Percentiles rank a stretch among this genome's conserved stretches.
Evolutionary conservation across 2,888 invertebrate species (phyloP).

Genomic region (Ommatoiulus sabulosus): DNA sequence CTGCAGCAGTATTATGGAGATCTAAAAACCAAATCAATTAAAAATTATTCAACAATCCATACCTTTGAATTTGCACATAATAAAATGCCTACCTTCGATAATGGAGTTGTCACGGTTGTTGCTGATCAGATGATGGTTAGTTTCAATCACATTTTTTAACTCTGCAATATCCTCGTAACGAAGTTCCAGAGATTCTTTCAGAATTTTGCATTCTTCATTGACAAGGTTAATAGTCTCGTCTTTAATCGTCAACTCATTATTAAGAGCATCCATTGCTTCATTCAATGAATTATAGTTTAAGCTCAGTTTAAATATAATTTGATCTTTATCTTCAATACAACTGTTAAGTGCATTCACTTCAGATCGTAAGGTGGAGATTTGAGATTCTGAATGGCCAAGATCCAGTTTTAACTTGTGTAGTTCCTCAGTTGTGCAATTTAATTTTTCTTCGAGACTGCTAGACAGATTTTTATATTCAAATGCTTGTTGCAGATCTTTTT

Average conservation of each 20-base stretch:
- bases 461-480: neutral
- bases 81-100: conserved; percentile 7
- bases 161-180: conserved; percentile 47
- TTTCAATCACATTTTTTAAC: conserved; percentile 35
- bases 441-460: neutral
- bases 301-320: neutral
- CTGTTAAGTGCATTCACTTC: neutral
- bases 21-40: conserved; percentile 32
- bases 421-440: neutral
- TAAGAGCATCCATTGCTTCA: neutral
- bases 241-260: neutral
- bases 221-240: neutral
- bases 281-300: neutral
- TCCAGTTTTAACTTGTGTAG: neutral
- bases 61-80: neutral
- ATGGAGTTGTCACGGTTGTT: conserved; percentile 39
- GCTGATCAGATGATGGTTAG: conserved; percentile 50
- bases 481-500: neutral
- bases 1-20: neutral
- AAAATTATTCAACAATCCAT: neutral
- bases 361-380: neutral
- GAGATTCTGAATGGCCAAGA: neutral
- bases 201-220: neutral
- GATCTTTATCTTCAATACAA: neutral
- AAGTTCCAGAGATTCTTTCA: neutral